Base-by-base conservation (phyloP, 1,140 invertebrate species). In the Drosophila asahinai region DNA sequence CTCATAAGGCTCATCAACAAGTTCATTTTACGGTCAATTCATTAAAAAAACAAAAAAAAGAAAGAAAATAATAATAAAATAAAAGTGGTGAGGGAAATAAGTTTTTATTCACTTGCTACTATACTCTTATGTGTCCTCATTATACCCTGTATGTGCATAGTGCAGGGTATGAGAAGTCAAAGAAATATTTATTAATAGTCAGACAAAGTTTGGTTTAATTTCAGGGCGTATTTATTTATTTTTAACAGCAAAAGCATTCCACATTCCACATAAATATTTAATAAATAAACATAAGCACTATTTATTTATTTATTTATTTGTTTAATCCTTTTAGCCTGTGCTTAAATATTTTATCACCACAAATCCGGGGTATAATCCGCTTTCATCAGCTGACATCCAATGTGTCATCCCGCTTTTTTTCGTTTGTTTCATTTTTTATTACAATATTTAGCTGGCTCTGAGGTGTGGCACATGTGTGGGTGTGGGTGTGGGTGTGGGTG, bases 1-100 rank as follows among this genome's bases (percentile, higher is more conserved):
- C 86, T 90, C 86, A 67, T 89, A 90, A 89, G 81, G 75, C 86
- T 90, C 87, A 91, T 91, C 87, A 91, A 91, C 87, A 91, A 91
- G 87, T 91, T 91, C 83, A 91, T 91, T 91, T 91, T 91, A 91
- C 87, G 87, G 87, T 91, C 87, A 91, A 91, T 91, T 91, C 87
- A 91, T 87, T 91, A 91, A 84, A 91, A 91, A 91, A 91, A 22
- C 19, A 22, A 22, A 22, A 83, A 54, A 59, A 54, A 52, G 33
- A 36, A 33, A 73, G 14, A 73, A 47, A 55, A 51, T 38, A 47
- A 51, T 38, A 47, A 63, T 55, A 49, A 74, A 33, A 64, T 33
- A 74, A 73, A 15, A 45, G 19, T 5, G 8, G 14, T 14, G 9
- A 12, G 22, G 3, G 43, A 45, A 36, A 12, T 12, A 38, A 5